phyloP scores from a whole-genome alignment of 92 coral and sea anemone species.

The Galaxea fascicularis region DNA sequence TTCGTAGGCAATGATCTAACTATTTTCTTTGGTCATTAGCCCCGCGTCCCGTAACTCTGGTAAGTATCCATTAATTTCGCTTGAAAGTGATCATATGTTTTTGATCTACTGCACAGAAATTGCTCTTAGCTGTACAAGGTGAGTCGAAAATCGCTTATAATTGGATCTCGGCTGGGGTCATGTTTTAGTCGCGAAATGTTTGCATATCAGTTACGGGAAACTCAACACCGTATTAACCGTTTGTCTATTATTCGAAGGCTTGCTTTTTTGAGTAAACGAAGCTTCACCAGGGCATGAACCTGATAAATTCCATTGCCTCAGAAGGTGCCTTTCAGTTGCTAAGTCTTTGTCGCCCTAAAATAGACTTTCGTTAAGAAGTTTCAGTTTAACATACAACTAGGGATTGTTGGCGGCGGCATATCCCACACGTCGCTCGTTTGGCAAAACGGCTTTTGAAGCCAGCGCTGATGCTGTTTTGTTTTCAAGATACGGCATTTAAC shows the following conservation, averaged over 20 bases:
- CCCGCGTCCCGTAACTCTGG: neutral
- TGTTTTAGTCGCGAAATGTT: neutral
- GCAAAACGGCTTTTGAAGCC: neutral
- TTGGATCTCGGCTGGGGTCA: conserved; percentile 6
- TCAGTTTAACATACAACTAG: neutral
- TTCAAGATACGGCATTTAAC: conserved; percentile 14
- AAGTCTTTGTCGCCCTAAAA: neutral
- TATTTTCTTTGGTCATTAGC: no score
- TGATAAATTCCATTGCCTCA: neutral
- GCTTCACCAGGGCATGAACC: neutral
- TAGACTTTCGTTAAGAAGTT: neutral
- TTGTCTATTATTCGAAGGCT: neutral
- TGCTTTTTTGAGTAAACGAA: neutral
- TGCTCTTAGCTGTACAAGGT: neutral
- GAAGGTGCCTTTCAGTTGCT: neutral
- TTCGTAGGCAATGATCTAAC: neutral
- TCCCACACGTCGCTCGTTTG: no score
- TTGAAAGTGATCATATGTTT: neutral
- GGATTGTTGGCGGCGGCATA: neutral
- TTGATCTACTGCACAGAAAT: neutral
- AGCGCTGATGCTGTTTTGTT: neutral
- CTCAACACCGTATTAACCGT: neutral
- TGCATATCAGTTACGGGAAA: neutral
- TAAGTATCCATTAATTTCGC: neutral
- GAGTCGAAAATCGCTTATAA: conserved; percentile 15